These are phyloP conservation scores for Torymus tubicola DNA, from an alignment of 2,888 invertebrate genomes.

Conservation along the genomic window DNA sequence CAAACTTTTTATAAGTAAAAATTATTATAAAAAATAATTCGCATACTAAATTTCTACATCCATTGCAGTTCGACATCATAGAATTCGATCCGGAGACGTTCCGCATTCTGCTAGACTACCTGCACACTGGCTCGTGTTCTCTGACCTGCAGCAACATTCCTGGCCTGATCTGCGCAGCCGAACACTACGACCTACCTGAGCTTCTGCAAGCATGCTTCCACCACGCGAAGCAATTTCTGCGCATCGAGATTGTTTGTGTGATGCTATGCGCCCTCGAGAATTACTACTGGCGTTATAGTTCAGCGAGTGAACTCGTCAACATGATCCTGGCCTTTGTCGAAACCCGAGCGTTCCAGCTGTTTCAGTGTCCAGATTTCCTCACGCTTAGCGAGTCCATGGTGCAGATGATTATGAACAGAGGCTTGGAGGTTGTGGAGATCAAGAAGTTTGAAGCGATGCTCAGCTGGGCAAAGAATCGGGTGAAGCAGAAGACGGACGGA, in stretches of 20 bases:
- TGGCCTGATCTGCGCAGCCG: conserved; percentile 94
- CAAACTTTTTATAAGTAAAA: neutral
- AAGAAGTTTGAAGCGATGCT: conserved; percentile 96
- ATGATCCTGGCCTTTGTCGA: conserved; percentile 95
- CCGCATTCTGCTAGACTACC: conserved; percentile 91
- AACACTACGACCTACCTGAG: conserved; percentile 95
- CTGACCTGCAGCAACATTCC: conserved; percentile 94
- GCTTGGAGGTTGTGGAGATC: conserved; percentile 91
- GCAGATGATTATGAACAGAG: conserved; percentile 95
- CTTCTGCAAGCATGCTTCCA: conserved; percentile 95
- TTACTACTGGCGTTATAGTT: conserved; percentile 96
- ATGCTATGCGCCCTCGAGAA: conserved; percentile 95
- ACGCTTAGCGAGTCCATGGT: conserved; percentile 96
- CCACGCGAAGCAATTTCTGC: conserved; percentile 94
- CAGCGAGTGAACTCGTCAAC: conserved; percentile 94
- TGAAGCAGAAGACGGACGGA: conserved; percentile 86
- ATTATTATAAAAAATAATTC: too few species aligned
- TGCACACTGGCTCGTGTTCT: conserved; percentile 95
- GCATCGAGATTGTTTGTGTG: conserved; percentile 94
- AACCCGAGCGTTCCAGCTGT: conserved; percentile 89
- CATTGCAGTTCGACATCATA: conserved; percentile 90
- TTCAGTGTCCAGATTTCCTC: conserved; percentile 90
- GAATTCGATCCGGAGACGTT: conserved; percentile 97
- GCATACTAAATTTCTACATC: too few species aligned
- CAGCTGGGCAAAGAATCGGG: conserved; percentile 91